Percentiles rank a stretch among this genome's conserved stretches.
Evolutionary conservation across 2,797 vertebrate genomes (phyloP).

Genomic region (Molossus alvarezi): DNA sequence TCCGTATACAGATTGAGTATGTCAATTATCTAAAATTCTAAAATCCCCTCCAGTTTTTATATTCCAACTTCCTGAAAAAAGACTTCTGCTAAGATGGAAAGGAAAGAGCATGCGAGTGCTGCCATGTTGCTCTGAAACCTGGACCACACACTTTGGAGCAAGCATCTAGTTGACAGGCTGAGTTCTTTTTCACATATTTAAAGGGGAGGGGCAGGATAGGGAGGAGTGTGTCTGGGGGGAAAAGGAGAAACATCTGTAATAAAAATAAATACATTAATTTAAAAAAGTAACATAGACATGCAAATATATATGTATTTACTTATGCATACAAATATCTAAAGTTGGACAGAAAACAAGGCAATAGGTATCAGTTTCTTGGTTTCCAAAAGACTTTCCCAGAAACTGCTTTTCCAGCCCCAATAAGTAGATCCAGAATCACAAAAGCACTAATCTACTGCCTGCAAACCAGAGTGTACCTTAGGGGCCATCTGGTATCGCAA

Average conservation of each 20-base stretch:
- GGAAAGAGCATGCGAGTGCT: neutral
- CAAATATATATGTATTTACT: neutral
- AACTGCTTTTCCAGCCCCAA: neutral
- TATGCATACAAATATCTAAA: neutral
- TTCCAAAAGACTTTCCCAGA: slow-evolving; percentile 1
- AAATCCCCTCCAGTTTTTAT: neutral
- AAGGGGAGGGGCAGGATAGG: no score
- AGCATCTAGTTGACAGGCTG: neutral
- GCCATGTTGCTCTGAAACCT: neutral
- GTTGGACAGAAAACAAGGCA: neutral
- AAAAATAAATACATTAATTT: no score
- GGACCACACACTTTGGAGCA: neutral
- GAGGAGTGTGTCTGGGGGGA: no score
- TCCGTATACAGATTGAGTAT: neutral
- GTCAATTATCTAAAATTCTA: neutral
- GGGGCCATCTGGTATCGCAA: slow-evolving; percentile 26
- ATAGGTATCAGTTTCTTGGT: neutral
- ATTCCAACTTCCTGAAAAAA: neutral
- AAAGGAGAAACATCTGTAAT: no score
- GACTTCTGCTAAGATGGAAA: neutral
- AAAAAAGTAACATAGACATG: neutral
- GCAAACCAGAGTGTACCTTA: neutral
- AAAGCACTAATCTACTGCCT: neutral
- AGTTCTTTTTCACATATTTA: neutral
- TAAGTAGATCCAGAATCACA: neutral